Evolutionary conservation across 2,797 vertebrate genomes (phyloP), one percentile per base, ranked within the genome.

Genomic region (Hoplostethus atlanticus): DNA sequence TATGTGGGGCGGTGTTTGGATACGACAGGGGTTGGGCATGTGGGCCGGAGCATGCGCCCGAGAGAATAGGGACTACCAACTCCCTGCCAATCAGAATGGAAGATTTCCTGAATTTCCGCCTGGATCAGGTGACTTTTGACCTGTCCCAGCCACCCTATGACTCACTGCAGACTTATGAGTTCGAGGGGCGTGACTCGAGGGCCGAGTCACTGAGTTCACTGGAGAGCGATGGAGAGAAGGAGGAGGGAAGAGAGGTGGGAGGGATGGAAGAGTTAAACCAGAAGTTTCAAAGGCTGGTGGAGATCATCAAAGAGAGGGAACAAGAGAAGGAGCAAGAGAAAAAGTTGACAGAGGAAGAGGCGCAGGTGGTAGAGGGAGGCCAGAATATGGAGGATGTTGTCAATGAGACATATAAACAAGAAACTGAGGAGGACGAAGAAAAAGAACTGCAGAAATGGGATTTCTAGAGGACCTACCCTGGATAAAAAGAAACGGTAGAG

Each of bases 131-230:
- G 11, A 96, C 96, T 65, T 94, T 94, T 53, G 97, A 98, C 91
- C 95, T 95, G 68, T 90, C 95, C 1, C 95, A 96, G 86, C 97
- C 97, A 0, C 97, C 97, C 0, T 97, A 97, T 34, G 97, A 98
- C 89, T 98, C 97, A 0, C 94, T 98, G 86, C 97, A 97, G 93
- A 96, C 96, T 62, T 97, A 97, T 0, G 96, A 96, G 84, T 96
- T 97, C 0, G 97, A 97, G 89, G 97, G 97, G 10, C 91, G 90
- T 2, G 95, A 96, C 46, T 97, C 97, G 0, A 90, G 95, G 57
- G 96, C 96, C 0, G 95, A 95, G 76, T 97, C 96, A 0, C 93
- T 97, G 70, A 95, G 96, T 64, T 97, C 96, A 0, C 86, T 95
- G 84, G 94, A 95, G 80, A 96, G 96, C 12, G 93, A 95, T 4